Conservation (phyloP, 2,888 invertebrate species). For the Caenorhabditis sinica region DNA sequence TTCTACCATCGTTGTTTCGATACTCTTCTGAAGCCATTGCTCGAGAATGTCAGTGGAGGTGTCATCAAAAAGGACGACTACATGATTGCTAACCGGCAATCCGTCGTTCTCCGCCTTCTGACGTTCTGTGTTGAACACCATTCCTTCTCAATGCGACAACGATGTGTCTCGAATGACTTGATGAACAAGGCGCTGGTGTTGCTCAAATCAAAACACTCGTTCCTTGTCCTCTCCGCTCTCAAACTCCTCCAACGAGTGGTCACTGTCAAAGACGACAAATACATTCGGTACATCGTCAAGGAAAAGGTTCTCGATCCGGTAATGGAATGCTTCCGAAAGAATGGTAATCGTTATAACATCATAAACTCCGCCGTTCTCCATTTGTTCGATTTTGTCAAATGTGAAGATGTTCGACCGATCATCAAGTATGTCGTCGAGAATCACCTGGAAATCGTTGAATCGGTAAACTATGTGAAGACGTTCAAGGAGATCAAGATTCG, state of each 20-base stretch:
- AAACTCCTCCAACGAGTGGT: constrained; percentile 97
- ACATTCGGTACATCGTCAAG: constrained; percentile 96
- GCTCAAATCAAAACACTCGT: constrained; percentile 85
- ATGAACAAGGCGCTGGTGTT: constrained; percentile 93
- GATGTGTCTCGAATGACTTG: constrained; percentile 96
- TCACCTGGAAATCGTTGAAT: constrained; percentile 94
- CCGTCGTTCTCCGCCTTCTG: constrained; percentile 94
- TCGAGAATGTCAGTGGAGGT: constrained; percentile 89
- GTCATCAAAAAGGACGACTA: constrained; percentile 89
- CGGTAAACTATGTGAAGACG: constrained; percentile 97
- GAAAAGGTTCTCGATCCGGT: constrained; percentile 94
- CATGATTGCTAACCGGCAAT: constrained; percentile 94
- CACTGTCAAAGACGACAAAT: constrained; percentile 98
- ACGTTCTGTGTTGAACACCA: constrained; percentile 99
- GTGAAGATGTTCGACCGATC: constrained; percentile 85
- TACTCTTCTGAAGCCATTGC: constrained; percentile 95
- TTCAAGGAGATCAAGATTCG: constrained; percentile 86
- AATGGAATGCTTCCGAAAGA: constrained; percentile 95
- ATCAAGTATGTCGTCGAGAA: constrained; percentile 94
- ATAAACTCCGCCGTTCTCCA: constrained; percentile 99
- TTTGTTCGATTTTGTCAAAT: constrained; percentile 95
- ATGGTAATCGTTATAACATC: constrained; percentile 98
- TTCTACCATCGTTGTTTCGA: constrained; percentile 99
- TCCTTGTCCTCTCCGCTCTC: constrained; percentile 95
- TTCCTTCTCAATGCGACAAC: constrained; percentile 90